Conservation (phyloP, 2,797 vertebrate species). For the Molothrus aeneus region DNA sequence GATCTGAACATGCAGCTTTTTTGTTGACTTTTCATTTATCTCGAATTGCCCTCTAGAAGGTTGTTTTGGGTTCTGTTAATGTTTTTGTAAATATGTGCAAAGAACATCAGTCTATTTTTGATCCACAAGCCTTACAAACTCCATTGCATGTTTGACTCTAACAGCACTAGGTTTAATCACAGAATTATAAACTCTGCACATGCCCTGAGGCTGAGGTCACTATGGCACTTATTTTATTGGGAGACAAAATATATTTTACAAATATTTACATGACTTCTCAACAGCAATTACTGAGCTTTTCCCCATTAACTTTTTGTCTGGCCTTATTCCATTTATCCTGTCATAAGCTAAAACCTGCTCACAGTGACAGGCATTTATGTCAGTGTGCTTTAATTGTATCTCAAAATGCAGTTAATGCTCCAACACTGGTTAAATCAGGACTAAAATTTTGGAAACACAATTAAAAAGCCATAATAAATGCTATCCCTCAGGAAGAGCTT, state of each 20-base stretch:
- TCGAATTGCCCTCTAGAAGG: not conserved
- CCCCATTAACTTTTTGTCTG: constrained; percentile 25
- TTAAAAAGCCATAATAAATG: constrained; percentile 39
- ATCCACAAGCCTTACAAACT: not conserved
- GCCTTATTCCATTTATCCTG: constrained; percentile 5
- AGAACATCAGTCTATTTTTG: not conserved
- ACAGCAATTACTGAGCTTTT: constrained; percentile 45
- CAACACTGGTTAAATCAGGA: not conserved
- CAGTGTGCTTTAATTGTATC: not conserved
- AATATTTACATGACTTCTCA: constrained; percentile 66
- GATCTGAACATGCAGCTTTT: not conserved
- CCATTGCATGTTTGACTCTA: not conserved
- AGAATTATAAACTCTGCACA: not conserved
- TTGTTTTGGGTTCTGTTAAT: not conserved
- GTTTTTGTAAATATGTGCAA: not conserved
- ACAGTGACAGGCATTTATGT: not conserved
- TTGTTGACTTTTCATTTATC: not conserved
- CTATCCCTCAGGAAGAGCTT: constrained; percentile 13
- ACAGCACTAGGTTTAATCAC: not conserved
- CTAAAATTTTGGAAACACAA: constrained; percentile 34
- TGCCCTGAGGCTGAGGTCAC: constrained; percentile 24
- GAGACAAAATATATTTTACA: constrained; percentile 39
- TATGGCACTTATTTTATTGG: not conserved
- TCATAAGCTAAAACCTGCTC: not conserved
- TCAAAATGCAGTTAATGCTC: constrained; percentile 37